Conservation (phyloP, 2,888 invertebrate genomes). For the Invenusta paracnida region DNA sequence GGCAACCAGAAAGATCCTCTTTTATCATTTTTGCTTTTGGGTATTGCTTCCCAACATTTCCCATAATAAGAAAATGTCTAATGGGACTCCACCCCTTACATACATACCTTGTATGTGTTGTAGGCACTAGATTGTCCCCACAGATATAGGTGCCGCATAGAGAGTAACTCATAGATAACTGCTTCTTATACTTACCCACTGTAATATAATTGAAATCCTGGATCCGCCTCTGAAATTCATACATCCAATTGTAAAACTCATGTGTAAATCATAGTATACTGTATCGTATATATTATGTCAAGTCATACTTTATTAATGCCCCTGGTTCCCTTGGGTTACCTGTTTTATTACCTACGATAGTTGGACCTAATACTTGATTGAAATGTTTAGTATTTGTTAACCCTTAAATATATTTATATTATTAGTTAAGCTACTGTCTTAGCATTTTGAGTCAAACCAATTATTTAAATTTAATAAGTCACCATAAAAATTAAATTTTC, state of each 20-base stretch:
- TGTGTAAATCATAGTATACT: not conserved
- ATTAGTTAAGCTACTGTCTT: not conserved
- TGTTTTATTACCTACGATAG: not conserved
- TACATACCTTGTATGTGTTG: too few species aligned
- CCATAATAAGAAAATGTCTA: too few species aligned
- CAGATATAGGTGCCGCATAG: not conserved
- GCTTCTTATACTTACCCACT: not conserved
- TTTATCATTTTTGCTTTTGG: too few species aligned
- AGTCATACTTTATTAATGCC: not conserved
- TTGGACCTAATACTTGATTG: not conserved
- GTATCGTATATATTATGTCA: not conserved
- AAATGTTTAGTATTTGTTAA: not conserved
- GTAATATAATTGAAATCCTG: not conserved
- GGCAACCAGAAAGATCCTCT: too few species aligned
- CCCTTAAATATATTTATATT: too few species aligned
- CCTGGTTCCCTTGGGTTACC: not conserved
- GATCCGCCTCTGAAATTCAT: not conserved
- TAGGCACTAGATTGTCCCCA: too few species aligned
- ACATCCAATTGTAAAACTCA: not conserved
- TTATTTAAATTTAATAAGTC: not conserved
- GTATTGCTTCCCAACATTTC: too few species aligned
- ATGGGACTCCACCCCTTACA: too few species aligned
- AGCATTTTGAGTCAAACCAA: not conserved
- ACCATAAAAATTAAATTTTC: not conserved
- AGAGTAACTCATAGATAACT: not conserved